These are phyloP conservation scores for Oryzias sinensis DNA, from an alignment of 2,797 vertebrate species.

Conservation along the genomic window DNA sequence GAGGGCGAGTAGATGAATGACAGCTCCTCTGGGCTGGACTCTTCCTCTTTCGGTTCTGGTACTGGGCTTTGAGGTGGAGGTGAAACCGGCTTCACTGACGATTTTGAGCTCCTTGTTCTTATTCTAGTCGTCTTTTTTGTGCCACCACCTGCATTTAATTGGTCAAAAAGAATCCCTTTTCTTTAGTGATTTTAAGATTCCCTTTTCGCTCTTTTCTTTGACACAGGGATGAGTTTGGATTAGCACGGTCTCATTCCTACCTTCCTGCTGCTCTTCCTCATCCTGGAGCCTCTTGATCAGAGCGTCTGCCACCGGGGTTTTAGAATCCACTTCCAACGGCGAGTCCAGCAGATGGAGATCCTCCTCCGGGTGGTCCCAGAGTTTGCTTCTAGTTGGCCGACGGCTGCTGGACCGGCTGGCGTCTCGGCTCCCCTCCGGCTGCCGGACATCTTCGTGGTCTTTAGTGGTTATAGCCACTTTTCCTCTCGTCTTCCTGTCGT, in stretches of 20 bases:
- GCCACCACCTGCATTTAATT: slow-evolving; percentile 27
- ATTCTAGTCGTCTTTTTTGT: slow-evolving; percentile 52
- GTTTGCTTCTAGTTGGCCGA: slow-evolving; percentile 56
- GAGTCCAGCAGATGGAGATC: slow-evolving; percentile 65
- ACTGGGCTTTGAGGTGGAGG: slow-evolving; percentile 16
- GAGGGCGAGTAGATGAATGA: slow-evolving; percentile 82
- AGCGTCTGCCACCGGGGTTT: slow-evolving; percentile 65
- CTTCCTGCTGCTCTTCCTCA: slow-evolving; percentile 59
- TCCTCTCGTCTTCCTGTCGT: slow-evolving; percentile 58
- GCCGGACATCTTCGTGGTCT: not conserved
- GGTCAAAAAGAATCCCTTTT: not conserved
- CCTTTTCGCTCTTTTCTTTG: not conserved
- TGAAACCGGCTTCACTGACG: slow-evolving; percentile 11
- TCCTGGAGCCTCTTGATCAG: slow-evolving; percentile 76
- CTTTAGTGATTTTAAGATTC: not conserved
- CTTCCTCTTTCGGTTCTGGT: slow-evolving; percentile 47
- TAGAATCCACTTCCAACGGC: slow-evolving; percentile 63
- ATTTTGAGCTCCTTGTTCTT: slow-evolving; percentile 50
- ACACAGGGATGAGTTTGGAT: no score
- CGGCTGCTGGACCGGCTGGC: slow-evolving; percentile 26
- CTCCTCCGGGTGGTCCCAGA: slow-evolving; percentile 69
- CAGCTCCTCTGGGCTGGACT: slow-evolving; percentile 50
- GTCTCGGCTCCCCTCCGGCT: slow-evolving; percentile 22
- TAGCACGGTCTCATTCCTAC: slow-evolving; percentile 7
- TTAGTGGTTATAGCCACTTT: slow-evolving; percentile 21